Conservation (phyloP, 2,888 invertebrate species). For the Dolichomitus sp. region DNA sequence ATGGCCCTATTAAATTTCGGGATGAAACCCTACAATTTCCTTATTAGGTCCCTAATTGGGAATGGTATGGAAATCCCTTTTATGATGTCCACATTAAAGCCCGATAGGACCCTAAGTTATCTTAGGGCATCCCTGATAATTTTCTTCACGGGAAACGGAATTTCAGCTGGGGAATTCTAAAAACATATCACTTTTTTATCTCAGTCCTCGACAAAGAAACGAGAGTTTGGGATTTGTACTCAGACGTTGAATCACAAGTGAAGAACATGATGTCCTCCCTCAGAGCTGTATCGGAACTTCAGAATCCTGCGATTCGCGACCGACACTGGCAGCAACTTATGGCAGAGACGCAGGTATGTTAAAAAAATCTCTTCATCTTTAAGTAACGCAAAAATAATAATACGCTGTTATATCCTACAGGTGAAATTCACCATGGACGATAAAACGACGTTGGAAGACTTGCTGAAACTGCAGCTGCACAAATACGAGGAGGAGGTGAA, state of each 20-base stretch:
- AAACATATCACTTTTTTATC: no score
- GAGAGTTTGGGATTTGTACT: conserved; percentile 92
- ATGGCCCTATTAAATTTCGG: no score
- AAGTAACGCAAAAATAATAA: neutral
- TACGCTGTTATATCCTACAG: conserved; percentile 82
- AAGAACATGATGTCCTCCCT: conserved; percentile 98
- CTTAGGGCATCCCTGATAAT: no score
- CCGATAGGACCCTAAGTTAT: no score
- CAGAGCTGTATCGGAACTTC: conserved; percentile 96
- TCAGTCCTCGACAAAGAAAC: conserved; percentile 89
- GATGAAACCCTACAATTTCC: no score
- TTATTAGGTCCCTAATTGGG: no score
- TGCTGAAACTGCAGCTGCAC: conserved; percentile 95
- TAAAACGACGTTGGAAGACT: conserved; percentile 95
- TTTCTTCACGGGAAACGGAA: no score
- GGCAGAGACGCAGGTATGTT: conserved; percentile 94
- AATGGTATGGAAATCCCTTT: no score
- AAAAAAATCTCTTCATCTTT: neutral
- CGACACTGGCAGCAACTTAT: conserved; percentile 98
- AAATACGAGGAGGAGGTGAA: conserved; percentile 98
- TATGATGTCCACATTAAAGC: no score
- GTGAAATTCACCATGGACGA: conserved; percentile 94
- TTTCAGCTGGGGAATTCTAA: no score
- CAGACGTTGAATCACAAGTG: conserved; percentile 92
- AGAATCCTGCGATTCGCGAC: conserved; percentile 97